These are phyloP conservation scores for Pseudochaenichthys georgianus DNA, from an alignment of 2,797 vertebrate species.

Conservation along the genomic window DNA sequence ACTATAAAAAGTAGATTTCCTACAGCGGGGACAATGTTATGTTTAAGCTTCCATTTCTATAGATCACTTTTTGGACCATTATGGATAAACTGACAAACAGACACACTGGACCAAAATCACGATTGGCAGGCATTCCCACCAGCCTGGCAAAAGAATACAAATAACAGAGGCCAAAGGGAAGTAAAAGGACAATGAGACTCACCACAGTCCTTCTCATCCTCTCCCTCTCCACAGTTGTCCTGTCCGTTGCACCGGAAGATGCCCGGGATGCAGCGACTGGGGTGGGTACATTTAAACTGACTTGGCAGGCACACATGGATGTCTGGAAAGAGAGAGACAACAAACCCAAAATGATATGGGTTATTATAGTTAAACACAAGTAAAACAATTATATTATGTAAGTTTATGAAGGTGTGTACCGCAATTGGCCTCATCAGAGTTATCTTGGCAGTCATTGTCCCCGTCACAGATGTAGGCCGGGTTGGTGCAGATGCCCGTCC, in stretches of 20 bases:
- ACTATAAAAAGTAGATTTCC: neutral
- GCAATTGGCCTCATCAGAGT: slow-evolving; percentile 95
- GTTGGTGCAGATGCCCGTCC: slow-evolving; percentile 94
- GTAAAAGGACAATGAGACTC: slow-evolving; percentile 69
- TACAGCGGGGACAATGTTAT: neutral
- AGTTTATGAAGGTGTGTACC: slow-evolving; percentile 75
- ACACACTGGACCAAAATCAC: neutral
- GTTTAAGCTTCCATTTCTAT: neutral
- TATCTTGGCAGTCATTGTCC: slow-evolving; percentile 96
- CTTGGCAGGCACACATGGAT: slow-evolving; percentile 98
- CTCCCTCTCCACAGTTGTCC: slow-evolving; percentile 97
- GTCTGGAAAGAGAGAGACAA: slow-evolving; percentile 79
- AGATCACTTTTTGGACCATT: neutral
- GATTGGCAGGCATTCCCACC: neutral
- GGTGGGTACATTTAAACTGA: slow-evolving; percentile 97
- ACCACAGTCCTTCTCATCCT: slow-evolving; percentile 99
- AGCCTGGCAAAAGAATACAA: neutral
- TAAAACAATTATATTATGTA: neutral
- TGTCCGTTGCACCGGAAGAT: slow-evolving; percentile 99
- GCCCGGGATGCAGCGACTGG: slow-evolving; percentile 97
- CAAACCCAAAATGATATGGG: neutral
- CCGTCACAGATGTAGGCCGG: slow-evolving; percentile 97
- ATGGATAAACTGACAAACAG: slow-evolving; percentile 9
- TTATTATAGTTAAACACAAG: neutral
- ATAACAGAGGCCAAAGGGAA: neutral